Conservation (phyloP, 2,113 vertebrate genomes). For the Lophochroa leadbeateri region DNA sequence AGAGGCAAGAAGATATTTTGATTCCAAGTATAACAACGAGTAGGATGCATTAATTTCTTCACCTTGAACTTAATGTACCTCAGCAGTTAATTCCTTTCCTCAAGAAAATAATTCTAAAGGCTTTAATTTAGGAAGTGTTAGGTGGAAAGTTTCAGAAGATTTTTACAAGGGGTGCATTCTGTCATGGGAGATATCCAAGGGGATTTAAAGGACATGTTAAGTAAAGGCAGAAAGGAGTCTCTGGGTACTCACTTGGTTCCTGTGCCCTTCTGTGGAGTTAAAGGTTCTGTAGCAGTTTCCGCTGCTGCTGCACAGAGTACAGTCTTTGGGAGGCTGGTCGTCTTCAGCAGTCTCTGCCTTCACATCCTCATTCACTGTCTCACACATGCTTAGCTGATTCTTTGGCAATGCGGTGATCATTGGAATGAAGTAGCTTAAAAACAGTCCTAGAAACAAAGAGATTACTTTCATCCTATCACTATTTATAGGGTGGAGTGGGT, state of each 20-base stretch:
- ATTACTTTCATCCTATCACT: background rate
- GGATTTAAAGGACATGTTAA: accelerated
- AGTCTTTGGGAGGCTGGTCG: background rate
- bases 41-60: background rate
- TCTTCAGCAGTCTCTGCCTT: background rate
- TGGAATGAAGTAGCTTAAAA: background rate
- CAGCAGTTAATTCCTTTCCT: background rate
- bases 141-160: background rate
- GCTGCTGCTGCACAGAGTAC: background rate
- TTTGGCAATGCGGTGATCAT: background rate
- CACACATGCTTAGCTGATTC: background rate
- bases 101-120: background rate
- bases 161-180: background rate
- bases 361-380: background rate
- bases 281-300: background rate
- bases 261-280: background rate
- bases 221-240: background rate
- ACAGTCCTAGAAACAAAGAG: background rate
- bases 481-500: background rate
- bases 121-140: background rate
- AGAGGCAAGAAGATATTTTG: background rate
- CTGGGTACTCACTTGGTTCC: background rate
- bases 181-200: background rate
- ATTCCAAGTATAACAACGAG: background rate
- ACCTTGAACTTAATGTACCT: background rate